Evolutionary conservation across 2,797 vertebrate genomes (phyloP).

Genomic region (Intellagama lesueurii): DNA sequence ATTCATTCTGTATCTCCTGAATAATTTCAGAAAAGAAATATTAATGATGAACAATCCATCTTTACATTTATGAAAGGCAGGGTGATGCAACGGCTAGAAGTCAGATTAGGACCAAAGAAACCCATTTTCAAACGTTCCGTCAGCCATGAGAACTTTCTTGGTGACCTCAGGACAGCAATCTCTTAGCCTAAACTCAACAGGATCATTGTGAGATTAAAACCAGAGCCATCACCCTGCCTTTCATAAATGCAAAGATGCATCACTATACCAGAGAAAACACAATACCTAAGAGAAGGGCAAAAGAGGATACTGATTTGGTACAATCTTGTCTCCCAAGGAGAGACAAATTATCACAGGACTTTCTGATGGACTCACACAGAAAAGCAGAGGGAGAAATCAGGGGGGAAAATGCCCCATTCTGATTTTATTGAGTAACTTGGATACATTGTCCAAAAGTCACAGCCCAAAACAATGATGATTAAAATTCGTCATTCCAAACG

Average conservation of each 20-base stretch:
- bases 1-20: neutral
- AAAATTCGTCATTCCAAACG: neutral
- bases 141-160: neutral
- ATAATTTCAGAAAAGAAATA: neutral
- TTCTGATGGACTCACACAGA: neutral
- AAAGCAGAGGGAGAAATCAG: neutral
- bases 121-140: neutral
- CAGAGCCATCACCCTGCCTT: too few species aligned
- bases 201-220: neutral
- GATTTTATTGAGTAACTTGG: neutral
- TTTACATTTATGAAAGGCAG: too few species aligned
- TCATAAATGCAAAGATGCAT: too few species aligned
- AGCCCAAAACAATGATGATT: neutral
- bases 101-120: neutral
- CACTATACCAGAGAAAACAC: neutral
- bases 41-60: neutral
- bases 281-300: neutral
- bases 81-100: neutral
- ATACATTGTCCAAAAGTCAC: neutral
- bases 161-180: neutral
- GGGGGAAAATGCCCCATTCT: neutral
- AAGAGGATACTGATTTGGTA: neutral
- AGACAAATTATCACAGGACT: neutral
- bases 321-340: neutral
- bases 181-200: neutral